phyloP scores from a whole-genome alignment of 2,797 vertebrate species.

The Chaenodraco wilsoni region DNA sequence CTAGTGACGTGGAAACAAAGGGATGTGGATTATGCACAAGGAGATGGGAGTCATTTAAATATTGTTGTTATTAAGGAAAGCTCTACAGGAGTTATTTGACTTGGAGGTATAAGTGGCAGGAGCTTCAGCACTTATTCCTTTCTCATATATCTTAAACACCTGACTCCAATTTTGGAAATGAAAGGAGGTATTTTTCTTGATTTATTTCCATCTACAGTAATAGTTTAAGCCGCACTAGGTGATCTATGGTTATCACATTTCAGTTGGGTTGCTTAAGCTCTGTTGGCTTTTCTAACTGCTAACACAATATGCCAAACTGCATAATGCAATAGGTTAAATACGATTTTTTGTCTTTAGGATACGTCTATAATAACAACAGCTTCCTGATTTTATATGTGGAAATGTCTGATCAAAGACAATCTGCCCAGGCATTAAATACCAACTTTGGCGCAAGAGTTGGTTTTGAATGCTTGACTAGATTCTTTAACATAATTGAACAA shows the following conservation, averaged over 20 bases:
- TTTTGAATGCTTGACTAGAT: neutral
- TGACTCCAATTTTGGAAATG: neutral
- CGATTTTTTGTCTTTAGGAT: neutral
- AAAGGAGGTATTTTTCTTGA: neutral
- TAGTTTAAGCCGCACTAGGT: neutral
- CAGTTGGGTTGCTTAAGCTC: neutral
- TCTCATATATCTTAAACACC: neutral
- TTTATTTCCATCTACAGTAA: neutral
- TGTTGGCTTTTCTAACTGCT: neutral
- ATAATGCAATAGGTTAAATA: neutral
- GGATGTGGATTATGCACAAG: neutral
- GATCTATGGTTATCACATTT: neutral
- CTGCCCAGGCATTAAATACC: neutral
- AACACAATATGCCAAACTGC: neutral
- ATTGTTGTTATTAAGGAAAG: neutral
- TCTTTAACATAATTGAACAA: neutral
- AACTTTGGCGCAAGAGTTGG: neutral
- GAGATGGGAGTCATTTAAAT: neutral
- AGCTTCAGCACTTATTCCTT: neutral
- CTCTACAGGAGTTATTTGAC: neutral
- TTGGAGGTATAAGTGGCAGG: neutral
- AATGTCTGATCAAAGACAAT: neutral
- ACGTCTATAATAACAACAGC: neutral
- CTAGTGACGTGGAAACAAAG: slow-evolving; percentile 22
- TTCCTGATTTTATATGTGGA: neutral